Base-by-base conservation (phyloP, 2,797 vertebrate genomes). In the Amazona ochrocephala region DNA sequence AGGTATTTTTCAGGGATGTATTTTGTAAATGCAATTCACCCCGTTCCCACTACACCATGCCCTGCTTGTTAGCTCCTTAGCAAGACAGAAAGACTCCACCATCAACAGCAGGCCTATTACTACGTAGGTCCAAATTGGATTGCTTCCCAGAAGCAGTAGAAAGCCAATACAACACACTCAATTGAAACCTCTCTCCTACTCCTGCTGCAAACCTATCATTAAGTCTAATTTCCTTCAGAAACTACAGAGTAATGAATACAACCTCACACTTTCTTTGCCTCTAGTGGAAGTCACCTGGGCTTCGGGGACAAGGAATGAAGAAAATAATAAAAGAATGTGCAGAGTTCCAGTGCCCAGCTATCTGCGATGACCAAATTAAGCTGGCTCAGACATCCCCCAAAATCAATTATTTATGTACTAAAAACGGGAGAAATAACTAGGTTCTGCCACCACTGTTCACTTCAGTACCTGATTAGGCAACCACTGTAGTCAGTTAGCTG, bases 171-270 rank as follows among this genome's bases (percentile, higher is more conserved):
- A 90, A 82, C 39, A 79, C 30, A 66, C 41, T 80, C 66, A 84
- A 50, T 54, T 87, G 51, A 95, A 95, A 87, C 23, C 42, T 30
- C 54, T 68, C 65, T 65, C 68, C 81, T 66, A 71, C 26, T 39
- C 54, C 73, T 95, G 85, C 80, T 75, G 82, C 30, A 96, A 95
- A 27, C 39, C 68, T 82, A 93, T 75, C 45, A 91, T 70, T 79
- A 92, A 87, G 93, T 73, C 60, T 58, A 67, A 93, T 93, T 94
- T 97, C 64, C 81, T 67, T 89, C 60, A 73, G 65, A 82, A 51
- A 71, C 44, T 70, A 74, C 41, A 78, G 74, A 85, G 50, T 84
- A 95, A 95, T 26, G 20, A 90, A 77, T n/a, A 30, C 39, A 90
- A 73, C 34, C n/a, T 88, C 53, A 80, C 21, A n/a, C 76, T 62